Conservation (phyloP, 2,113 vertebrate genomes). For the Pelodiscus sinensis region DNA sequence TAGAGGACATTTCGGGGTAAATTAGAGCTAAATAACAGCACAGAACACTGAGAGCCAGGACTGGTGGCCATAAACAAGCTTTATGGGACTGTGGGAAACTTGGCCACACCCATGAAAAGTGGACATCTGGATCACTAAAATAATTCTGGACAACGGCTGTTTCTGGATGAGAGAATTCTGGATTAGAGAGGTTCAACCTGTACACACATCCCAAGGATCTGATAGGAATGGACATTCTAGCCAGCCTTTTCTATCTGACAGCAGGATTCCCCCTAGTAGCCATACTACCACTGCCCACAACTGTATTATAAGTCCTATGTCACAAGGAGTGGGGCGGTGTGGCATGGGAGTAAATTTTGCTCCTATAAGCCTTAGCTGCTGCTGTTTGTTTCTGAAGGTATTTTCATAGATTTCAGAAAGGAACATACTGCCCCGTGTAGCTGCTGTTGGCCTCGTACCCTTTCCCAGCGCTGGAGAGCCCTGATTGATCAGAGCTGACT, state of each 20-base stretch:
- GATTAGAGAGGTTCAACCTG: too few species aligned
- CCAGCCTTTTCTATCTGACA: neutral
- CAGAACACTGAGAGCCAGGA: too few species aligned
- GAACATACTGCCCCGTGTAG: too few species aligned
- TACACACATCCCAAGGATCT: neutral
- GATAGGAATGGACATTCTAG: neutral
- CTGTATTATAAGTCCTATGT: neutral
- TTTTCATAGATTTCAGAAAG: neutral
- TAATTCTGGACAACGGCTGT: too few species aligned
- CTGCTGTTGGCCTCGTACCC: neutral
- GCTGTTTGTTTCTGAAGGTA: neutral
- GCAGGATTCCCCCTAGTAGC: neutral
- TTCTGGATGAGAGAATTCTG: too few species aligned
- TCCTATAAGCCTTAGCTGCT: neutral
- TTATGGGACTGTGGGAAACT: too few species aligned
- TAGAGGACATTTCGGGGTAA: too few species aligned
- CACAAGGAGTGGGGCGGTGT: neutral
- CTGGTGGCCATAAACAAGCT: too few species aligned
- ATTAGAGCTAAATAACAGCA: too few species aligned
- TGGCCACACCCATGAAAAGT: too few species aligned
- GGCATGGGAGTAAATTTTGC: fast-evolving
- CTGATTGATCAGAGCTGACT: neutral
- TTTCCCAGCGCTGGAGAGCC: fast-evolving
- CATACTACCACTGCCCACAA: fast-evolving
- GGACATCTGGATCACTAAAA: too few species aligned